Evolutionary conservation across 2,888 invertebrate species (phyloP).

Genomic region (Caenorhabditis sp.): DNA sequence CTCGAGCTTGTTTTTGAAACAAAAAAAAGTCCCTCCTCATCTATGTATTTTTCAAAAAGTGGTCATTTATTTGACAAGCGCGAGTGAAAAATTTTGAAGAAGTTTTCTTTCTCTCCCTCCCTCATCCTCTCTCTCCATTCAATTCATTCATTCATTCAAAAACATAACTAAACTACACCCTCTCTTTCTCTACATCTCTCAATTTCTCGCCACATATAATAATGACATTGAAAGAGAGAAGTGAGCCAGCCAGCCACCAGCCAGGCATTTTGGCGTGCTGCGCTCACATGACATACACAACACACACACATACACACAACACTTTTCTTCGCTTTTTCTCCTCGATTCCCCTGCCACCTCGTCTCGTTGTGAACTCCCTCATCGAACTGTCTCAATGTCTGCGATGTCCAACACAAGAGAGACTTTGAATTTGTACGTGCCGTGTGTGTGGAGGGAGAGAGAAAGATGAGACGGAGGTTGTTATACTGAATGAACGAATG

Average conservation of each 20-base stretch:
- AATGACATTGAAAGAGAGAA: conserved; percentile 4
- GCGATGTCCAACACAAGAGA: too few species aligned
- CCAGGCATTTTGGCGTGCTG: too few species aligned
- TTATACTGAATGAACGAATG: background rate
- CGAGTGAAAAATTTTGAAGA: too few species aligned
- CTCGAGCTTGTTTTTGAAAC: background rate
- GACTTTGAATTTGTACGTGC: too few species aligned
- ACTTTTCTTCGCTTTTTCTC: background rate
- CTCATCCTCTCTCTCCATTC: background rate
- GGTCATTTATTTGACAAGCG: conserved; percentile 2
- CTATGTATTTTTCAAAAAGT: background rate
- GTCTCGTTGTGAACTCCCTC: background rate
- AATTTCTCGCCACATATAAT: background rate
- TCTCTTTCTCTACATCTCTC: background rate
- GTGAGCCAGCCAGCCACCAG: background rate
- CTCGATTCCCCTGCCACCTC: background rate
- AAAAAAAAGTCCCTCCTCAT: background rate
- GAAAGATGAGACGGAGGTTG: background rate
- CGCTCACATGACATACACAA: background rate
- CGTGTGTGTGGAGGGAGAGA: too few species aligned
- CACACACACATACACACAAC: background rate
- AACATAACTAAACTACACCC: background rate
- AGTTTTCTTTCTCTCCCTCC: background rate
- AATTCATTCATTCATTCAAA: background rate
- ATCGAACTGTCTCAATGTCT: too few species aligned